Conservation (phyloP, 2,113 vertebrate genomes). For the Recurvirostra avosetta region DNA sequence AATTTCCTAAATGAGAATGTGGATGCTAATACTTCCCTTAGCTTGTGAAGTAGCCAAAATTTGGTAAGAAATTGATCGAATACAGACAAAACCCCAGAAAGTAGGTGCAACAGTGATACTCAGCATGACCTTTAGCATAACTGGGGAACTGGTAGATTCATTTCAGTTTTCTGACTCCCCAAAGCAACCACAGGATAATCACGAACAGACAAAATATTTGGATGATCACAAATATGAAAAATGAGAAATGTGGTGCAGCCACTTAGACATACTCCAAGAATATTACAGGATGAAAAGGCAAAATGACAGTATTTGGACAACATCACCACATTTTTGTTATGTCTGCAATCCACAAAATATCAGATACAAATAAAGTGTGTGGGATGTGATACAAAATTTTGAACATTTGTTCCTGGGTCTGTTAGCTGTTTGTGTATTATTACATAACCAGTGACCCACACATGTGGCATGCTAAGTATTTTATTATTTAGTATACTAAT, state of each 20-base stretch:
- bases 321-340: slow-evolving; percentile 26
- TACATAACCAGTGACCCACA: slow-evolving; percentile 38
- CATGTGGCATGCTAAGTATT: neutral
- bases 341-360: slow-evolving; percentile 20
- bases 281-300: slow-evolving; percentile 21
- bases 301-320: slow-evolving; percentile 26
- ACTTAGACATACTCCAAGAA: slow-evolving; percentile 1
- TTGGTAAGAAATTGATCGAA: neutral
- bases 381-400: slow-evolving; percentile 17
- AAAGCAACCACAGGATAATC: slow-evolving; percentile 53
- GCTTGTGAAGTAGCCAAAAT: neutral
- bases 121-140: neutral
- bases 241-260: slow-evolving; percentile 22
- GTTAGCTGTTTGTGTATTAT: slow-evolving; percentile 26
- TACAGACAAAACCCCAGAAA: neutral
- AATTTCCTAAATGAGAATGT: neutral
- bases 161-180: slow-evolving; percentile 23
- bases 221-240: slow-evolving; percentile 46
- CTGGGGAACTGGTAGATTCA: neutral
- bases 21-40: neutral
- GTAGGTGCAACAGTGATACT: neutral
- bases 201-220: slow-evolving; percentile 42
- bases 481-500: neutral
- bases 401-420: slow-evolving; percentile 39
- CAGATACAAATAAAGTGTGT: slow-evolving; percentile 28